Conservation (phyloP, 1,140 invertebrate species). For the Drosophila obscura region DNA sequence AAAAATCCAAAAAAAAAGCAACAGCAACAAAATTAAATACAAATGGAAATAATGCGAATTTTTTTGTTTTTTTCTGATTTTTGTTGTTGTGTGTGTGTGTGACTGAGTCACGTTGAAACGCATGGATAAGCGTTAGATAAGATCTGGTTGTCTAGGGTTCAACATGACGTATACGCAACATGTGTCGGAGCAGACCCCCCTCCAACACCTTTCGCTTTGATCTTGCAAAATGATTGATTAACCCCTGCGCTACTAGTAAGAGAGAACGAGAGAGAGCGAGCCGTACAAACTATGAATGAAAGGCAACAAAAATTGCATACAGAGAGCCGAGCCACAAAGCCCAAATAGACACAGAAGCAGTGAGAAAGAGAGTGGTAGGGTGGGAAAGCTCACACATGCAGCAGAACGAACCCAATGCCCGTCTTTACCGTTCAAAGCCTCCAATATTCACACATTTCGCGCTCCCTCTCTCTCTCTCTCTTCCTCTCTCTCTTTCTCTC, state of each 20-base stretch:
- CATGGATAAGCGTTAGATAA: slow-evolving; percentile 23
- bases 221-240: slow-evolving; percentile 28
- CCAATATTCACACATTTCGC: neutral
- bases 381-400: too few species aligned
- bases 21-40: neutral
- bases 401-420: too few species aligned
- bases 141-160: slow-evolving; percentile 1
- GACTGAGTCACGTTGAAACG: slow-evolving; percentile 7
- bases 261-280: neutral
- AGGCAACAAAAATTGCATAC: too few species aligned
- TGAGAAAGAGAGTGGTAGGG: too few species aligned
- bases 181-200: slow-evolving; percentile 8
- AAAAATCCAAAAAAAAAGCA: neutral
- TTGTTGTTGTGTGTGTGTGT: slow-evolving; percentile 21
- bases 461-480: slow-evolving; percentile 26
- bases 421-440: too few species aligned
- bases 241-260: neutral
- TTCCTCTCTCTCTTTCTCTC: slow-evolving; percentile 7
- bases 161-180: slow-evolving; percentile 43
- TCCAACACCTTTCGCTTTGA: slow-evolving; percentile 11
- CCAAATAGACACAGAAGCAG: too few species aligned
- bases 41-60: slow-evolving; percentile 18
- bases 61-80: too few species aligned
- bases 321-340: too few species aligned
- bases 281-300: neutral